phyloP scores from a whole-genome alignment of 2,888 invertebrate species.

The Drosophila conformis region DNA sequence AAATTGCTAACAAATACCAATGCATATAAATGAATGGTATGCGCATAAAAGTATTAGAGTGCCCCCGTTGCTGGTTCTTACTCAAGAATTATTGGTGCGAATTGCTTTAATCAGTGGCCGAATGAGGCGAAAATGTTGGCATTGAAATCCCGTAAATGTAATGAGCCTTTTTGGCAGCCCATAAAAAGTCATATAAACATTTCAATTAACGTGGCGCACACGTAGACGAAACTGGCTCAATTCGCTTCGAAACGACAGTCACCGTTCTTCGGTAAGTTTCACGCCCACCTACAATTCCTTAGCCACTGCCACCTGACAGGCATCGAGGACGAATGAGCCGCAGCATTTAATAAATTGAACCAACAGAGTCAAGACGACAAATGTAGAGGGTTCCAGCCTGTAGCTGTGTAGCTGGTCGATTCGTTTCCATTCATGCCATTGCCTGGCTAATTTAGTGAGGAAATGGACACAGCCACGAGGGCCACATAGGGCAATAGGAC shows the following conservation, averaged over 20 bases:
- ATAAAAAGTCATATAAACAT: conserved; percentile 81
- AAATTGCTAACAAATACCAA: not conserved
- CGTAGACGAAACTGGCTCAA: conserved; percentile 50
- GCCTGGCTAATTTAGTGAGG: conserved; percentile 79
- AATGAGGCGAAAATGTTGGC: conserved; percentile 38
- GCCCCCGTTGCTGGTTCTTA: conserved; percentile 30
- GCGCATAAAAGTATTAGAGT: conserved; percentile 14
- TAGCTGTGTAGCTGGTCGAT: conserved; percentile 41
- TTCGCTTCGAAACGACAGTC: conserved; percentile 9
- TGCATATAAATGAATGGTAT: conserved; percentile 9
- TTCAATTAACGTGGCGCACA: conserved; percentile 75
- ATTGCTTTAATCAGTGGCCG: conserved; percentile 69
- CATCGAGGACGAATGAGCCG: conserved; percentile 70
- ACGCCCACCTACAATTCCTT: conserved; percentile 7
- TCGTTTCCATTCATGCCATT: conserved; percentile 79
- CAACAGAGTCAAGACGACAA: conserved; percentile 58
- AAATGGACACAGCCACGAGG: conserved; percentile 64
- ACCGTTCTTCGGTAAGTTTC: conserved; percentile 2
- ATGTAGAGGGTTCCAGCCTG: conserved; percentile 31
- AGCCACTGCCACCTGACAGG: conserved; percentile 57
- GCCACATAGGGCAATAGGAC: conserved; percentile 25
- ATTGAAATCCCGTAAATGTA: conserved; percentile 75
- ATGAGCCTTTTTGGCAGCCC: conserved; percentile 78
- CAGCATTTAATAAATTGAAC: conserved; percentile 76
- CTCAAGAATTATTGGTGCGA: conserved; percentile 62